Percentiles rank a stretch among this genome's conserved stretches.
Conservation (phyloP, 2,797 vertebrate species). For the Oryzias sinensis region DNA sequence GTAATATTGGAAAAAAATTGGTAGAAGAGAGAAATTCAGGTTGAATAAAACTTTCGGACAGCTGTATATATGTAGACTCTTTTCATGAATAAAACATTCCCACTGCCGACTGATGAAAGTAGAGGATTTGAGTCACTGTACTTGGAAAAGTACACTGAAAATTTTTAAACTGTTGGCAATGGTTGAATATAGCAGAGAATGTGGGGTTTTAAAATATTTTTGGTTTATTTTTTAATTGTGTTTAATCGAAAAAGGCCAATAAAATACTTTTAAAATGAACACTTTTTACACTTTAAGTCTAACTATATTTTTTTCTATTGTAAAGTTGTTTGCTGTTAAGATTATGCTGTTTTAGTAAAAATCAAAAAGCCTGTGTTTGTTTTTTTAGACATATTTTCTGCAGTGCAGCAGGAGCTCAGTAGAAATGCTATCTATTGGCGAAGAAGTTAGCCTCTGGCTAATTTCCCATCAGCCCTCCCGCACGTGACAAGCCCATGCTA, state of each 20-base stretch:
- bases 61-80: slow-evolving; percentile 34
- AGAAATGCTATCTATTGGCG: no score
- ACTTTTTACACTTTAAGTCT: no score
- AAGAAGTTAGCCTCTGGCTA: no score
- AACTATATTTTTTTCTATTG: no score
- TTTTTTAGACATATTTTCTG: no score
- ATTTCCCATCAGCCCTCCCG: no score
- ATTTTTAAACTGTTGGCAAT: background rate
- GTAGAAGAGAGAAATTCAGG: slow-evolving; percentile 46
- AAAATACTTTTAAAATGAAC: background rate
- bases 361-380: no score
- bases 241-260: background rate
- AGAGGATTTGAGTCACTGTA: slow-evolving; percentile 19
- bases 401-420: no score
- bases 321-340: no score
- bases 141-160: slow-evolving; percentile 19
- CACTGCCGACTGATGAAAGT: slow-evolving; percentile 9
- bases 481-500: no score
- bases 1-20: slow-evolving; percentile 58
- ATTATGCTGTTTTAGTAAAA: no score
- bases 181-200: background rate
- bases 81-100: slow-evolving; percentile 50
- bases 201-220: background rate
- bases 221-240: background rate
- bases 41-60: slow-evolving; percentile 55